A percentile compares a stretch with the other conserved stretches of the same genome.
These are phyloP conservation scores for Microcebus lehilahytsara DNA, from an alignment of 2,113 vertebrate species.

Conservation along the genomic window DNA sequence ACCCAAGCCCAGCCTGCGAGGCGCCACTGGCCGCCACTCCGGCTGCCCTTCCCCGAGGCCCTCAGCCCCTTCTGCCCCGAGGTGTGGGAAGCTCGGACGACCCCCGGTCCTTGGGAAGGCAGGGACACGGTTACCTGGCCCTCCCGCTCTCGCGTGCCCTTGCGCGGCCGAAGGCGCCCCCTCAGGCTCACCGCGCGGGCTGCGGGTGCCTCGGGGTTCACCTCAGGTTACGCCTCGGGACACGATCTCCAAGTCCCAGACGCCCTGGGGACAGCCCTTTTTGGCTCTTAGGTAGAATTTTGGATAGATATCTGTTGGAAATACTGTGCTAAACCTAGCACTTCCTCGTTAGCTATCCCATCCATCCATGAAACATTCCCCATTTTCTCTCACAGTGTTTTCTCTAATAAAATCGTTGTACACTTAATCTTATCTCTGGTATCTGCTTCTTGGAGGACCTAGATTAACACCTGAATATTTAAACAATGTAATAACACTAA, in stretches of 20 bases:
- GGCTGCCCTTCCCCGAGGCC: too few species aligned
- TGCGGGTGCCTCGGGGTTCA: fast-evolving
- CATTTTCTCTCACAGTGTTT: not conserved
- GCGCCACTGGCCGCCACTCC: too few species aligned
- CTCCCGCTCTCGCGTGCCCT: fast-evolving
- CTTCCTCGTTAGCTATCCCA: not conserved
- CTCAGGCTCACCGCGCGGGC: not conserved
- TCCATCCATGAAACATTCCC: not conserved
- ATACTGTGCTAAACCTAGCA: not conserved
- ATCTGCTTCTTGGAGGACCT: not conserved
- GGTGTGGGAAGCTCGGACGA: not conserved
- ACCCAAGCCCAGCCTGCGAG: not conserved
- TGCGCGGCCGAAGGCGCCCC: not conserved
- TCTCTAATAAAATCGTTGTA: not conserved
- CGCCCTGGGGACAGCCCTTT: fast-evolving
- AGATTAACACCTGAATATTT: not conserved
- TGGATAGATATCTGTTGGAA: not conserved
- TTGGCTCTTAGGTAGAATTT: not conserved
- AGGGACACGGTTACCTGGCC: fast-evolving
- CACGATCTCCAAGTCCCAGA: fast-evolving
- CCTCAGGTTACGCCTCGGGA: not conserved
- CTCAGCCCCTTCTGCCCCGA: fast-evolving
- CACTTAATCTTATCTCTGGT: not conserved
- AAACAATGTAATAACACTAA: not conserved
- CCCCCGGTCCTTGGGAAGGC: fast-evolving